Evolutionary conservation across 2,888 invertebrate genomes (phyloP), one percentile per base, ranked within the genome.

Genomic region (Caenorhabditis sp.): DNA sequence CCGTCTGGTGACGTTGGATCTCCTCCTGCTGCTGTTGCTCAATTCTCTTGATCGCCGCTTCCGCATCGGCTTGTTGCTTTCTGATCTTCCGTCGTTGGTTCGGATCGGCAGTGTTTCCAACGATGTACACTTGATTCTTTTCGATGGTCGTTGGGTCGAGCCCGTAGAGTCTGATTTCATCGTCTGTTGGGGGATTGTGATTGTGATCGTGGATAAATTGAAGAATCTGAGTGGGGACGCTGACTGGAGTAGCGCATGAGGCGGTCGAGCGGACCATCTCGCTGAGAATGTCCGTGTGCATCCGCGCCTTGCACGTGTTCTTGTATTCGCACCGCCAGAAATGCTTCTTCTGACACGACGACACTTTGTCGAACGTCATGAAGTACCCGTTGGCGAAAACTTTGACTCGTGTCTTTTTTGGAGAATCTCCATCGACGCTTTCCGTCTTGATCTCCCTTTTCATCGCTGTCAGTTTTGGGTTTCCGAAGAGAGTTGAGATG

Each of bases 281-380:
- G 17, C 39, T 58, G 37, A 27, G 27, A 1, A 59, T 52, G 35
- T 70, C 70, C 22, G 70, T 70, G 24, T 70, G 70, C 59, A 70
- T 70, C 11, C 70, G n/a, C 0, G 68, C 68, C 26, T 68, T 68
- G 32, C 68, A 68, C 2, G 68, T 68, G 26, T 68, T 68, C 37
- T 70, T 70, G 53, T 53, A 70, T 26, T 70, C 70, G 53, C 70
- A 70, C 30, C 70, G 11, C 70, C 70, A 70, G 27, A 70, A 70
- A 11, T 59, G 52, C 22, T 61, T 59, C 37, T 52, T 52, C 11
- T 32, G 32, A 13, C 70, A 70, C 37, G 70, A 70, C 2, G 70
- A 70, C 13, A 70, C 35, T 13, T 70, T 70, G 46, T 70, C 70
- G 39, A 59, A 70, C 0, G 70, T 70, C 70, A 70, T 70, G 13